Evolutionary conservation across 2,888 invertebrate species (phyloP), one percentile per base, ranked within the genome.

Genomic region (Hofmannophila pseudospretella): DNA sequence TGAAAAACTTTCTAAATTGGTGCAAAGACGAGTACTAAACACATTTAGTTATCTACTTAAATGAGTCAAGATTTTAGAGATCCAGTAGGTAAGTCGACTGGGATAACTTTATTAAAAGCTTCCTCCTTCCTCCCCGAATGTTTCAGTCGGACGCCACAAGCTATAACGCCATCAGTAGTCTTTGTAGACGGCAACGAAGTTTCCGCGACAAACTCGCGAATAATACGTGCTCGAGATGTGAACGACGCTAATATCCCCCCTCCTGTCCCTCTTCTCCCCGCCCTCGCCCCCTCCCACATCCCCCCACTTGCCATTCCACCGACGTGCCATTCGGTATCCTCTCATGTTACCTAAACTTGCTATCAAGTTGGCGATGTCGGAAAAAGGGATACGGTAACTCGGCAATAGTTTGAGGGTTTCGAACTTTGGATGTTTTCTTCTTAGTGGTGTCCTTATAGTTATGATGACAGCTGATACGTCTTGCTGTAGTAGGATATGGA

Each of bases 181-280:
- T 39, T 43, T 41, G 42, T 36, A 34, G 36, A 34, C 39, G 36
- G 34, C 38, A 47, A 46, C 46, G 36, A 48, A 51, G 48, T 51
- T 51, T 31, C 10, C 35, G 44, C 45, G 46, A 43, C 48, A 51
- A 51, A 51, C 50, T 51, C 50, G 39, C 45, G 43, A 51, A 51
- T 51, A 51, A 51, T 51, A 51, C 50, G 50, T 51, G 50, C 43
- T 31, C 39, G 44, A 44, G 41, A 45, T 48, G 47, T 38, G 43
- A 48, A 45, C 34, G 39, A 34, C 40, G 41, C 23, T 42, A 42
- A 45, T 42, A 42, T 39, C 40, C 30, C 19, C 22, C 16, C 12
- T 7, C 16, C 7, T 13, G 2, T 7, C 8, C 22, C 22, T 22
- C 22, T 3, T 10, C 26, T 10, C 23, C 4, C 23, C 23, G 2